A percentile compares a stretch with the other conserved stretches of the same genome.
phyloP scores from a whole-genome alignment of 92 coral and sea anemone genomes.

The Epizoanthus illoricatus region DNA sequence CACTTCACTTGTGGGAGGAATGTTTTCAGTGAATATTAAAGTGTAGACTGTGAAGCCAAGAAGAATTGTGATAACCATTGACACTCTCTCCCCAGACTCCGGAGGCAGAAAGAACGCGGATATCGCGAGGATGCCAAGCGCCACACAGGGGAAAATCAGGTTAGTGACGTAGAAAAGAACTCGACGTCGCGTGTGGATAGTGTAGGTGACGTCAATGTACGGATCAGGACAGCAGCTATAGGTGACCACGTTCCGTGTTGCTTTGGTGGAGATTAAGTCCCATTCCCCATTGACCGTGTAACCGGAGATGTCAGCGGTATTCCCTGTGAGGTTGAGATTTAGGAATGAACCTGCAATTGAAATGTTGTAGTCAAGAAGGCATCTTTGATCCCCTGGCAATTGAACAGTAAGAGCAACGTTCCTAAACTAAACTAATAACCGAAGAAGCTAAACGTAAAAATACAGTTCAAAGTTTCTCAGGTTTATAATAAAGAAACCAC shows the following conservation, averaged over 20 bases:
- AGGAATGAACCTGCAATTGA: slow-evolving; percentile 46
- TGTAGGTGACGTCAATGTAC: slow-evolving; percentile 81
- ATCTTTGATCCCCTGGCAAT: too few relatives aligned
- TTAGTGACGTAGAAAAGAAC: slow-evolving; percentile 80
- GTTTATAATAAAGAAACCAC: too few relatives aligned
- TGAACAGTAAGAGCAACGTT: too few relatives aligned
- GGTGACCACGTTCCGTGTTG: slow-evolving; percentile 78
- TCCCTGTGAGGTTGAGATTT: slow-evolving; percentile 63
- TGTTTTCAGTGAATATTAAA: slow-evolving; percentile 83
- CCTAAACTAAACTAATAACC: too few relatives aligned
- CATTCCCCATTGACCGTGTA: slow-evolving; percentile 88
- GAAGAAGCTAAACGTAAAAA: too few relatives aligned
- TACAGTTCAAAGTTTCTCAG: too few relatives aligned
- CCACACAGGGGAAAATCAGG: slow-evolving; percentile 80
- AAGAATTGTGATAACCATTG: slow-evolving; percentile 81
- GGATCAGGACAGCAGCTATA: slow-evolving; percentile 92
- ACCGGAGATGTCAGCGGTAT: slow-evolving; percentile 80
- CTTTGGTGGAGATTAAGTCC: slow-evolving; percentile 77
- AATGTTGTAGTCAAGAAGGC: too few relatives aligned
- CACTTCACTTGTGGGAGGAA: slow-evolving; percentile 90
- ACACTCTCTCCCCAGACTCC: slow-evolving; percentile 92
- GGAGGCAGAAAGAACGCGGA: slow-evolving; percentile 87
- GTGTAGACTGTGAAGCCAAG: slow-evolving; percentile 90
- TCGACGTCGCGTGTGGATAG: slow-evolving; percentile 60
- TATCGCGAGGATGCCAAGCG: slow-evolving; percentile 71